Conservation (phyloP, 2,113 vertebrate genomes). For the Nothoprocta pentlandii region DNA sequence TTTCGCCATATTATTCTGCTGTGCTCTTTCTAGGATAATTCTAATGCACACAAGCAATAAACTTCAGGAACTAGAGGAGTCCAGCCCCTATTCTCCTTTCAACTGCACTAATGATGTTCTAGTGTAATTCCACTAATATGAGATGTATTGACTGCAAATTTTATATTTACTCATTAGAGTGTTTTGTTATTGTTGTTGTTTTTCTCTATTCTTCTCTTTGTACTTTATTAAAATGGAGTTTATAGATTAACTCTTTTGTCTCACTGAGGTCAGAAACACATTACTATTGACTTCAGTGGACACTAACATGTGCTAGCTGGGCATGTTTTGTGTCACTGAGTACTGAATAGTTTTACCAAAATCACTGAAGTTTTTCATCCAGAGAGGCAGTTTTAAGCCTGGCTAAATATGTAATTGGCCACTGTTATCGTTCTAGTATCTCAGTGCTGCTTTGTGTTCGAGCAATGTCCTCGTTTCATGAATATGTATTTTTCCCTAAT, state of each 20-base stretch:
- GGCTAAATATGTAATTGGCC: background rate
- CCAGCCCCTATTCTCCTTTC: background rate
- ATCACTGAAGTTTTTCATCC: background rate
- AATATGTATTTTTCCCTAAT: background rate
- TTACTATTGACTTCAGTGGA: background rate
- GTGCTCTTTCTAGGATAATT: background rate
- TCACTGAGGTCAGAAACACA: background rate
- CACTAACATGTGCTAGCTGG: background rate
- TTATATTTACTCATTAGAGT: background rate
- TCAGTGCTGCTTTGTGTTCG: background rate
- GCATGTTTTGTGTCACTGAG: background rate
- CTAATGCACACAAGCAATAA: background rate
- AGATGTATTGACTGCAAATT: background rate
- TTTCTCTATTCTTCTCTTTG: background rate
- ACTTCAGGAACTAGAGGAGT: background rate
- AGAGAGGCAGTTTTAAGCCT: background rate
- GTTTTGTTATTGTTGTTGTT: background rate
- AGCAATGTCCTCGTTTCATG: background rate
- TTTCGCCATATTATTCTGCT: background rate
- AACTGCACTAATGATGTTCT: background rate
- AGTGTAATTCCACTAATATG: background rate
- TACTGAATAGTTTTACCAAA: background rate
- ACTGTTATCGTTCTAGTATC: background rate
- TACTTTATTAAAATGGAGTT: background rate
- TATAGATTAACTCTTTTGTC: background rate